Evolutionary conservation across 2,797 vertebrate genomes (phyloP).

Genomic region (Cryptoblepharus egeriae): DNA sequence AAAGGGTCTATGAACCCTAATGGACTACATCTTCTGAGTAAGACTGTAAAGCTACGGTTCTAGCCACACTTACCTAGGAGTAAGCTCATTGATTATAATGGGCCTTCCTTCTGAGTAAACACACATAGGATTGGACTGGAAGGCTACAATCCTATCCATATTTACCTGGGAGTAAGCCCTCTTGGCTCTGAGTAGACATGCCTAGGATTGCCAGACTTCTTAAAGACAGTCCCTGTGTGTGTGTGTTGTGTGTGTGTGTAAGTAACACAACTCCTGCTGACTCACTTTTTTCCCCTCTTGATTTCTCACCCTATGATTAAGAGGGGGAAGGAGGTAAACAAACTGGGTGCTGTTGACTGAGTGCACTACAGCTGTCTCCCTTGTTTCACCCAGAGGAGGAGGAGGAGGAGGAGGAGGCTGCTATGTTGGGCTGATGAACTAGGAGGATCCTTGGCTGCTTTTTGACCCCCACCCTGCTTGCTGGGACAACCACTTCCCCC

Average conservation of each 20-base stretch:
- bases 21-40: no score
- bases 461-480: background rate
- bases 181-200: no score
- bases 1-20: no score
- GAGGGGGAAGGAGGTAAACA: constrained; percentile 59
- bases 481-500: background rate
- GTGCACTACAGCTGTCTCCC: constrained; percentile 26
- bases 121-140: no score
- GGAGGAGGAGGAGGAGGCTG: background rate
- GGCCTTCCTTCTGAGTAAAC: no score
- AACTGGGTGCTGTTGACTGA: constrained; percentile 34
- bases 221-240: background rate
- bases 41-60: no score
- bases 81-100: no score
- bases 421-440: constrained; percentile 8
- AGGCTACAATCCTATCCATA: no score
- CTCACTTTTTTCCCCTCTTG: constrained; percentile 61
- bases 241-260: no score
- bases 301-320: constrained; percentile 63
- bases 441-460: background rate
- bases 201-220: no score
- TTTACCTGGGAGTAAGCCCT: no score
- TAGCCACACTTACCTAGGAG: no score
- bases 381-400: constrained; percentile 4
- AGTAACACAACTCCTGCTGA: constrained; percentile 54